These are phyloP conservation scores for Orchestia grillus DNA, from an alignment of 1,140 invertebrate species.

Conservation along the genomic window DNA sequence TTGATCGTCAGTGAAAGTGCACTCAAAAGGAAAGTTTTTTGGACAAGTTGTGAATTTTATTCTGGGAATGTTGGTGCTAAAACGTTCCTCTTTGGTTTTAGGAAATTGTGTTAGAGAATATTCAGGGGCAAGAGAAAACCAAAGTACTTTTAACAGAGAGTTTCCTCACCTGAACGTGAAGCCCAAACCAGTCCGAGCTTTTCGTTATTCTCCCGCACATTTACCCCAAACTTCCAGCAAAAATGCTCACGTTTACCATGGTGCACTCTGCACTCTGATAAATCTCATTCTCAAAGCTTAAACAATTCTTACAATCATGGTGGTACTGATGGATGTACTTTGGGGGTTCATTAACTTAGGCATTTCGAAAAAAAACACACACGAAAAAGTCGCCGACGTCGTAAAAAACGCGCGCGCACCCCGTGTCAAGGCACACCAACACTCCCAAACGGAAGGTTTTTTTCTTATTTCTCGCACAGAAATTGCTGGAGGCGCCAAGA, in stretches of 20 bases:
- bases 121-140: background rate
- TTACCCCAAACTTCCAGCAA: background rate
- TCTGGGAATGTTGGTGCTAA: background rate
- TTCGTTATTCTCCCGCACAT: background rate
- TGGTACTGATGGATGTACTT: too few relatives aligned
- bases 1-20: background rate
- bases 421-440: background rate
- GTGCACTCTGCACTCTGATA: too few relatives aligned
- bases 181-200: background rate
- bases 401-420: background rate
- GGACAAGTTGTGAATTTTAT: background rate
- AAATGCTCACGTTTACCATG: background rate
- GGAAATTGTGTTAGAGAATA: background rate
- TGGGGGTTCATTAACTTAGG: too few relatives aligned
- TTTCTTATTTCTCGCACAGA: background rate
- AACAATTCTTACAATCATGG: too few relatives aligned
- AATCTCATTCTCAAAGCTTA: too few relatives aligned
- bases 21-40: slow-evolving; percentile 2
- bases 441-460: background rate
- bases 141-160: background rate
- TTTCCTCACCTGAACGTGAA: background rate
- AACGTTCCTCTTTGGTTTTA: background rate
- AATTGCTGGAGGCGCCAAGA: background rate
- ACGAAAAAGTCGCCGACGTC: background rate
- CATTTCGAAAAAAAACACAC: background rate